phyloP scores from a whole-genome alignment of 2,888 invertebrate species.

The Octonoba sinensis region DNA sequence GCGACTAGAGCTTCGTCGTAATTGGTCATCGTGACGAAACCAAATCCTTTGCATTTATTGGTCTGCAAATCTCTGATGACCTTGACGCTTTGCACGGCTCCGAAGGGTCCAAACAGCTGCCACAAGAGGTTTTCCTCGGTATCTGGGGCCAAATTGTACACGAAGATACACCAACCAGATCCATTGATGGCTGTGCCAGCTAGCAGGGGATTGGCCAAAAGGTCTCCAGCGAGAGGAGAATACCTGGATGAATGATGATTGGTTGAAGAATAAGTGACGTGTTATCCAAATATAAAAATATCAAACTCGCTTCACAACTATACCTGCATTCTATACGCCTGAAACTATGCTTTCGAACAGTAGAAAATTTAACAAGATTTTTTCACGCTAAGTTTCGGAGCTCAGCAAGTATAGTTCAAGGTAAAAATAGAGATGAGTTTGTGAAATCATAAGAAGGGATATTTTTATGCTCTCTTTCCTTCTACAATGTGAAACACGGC shows the following conservation, averaged over 20 bases:
- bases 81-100: conserved; percentile 96
- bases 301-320: too few relatives aligned
- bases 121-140: conserved; percentile 91
- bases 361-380: too few relatives aligned
- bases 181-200: conserved; percentile 67
- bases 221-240: conserved; percentile 81
- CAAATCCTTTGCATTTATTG: conserved; percentile 98
- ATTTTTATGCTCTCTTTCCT: too few relatives aligned
- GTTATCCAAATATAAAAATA: too few relatives aligned
- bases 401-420: too few relatives aligned
- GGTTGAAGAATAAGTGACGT: background rate
- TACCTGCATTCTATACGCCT: too few relatives aligned
- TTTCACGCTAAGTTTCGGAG: too few relatives aligned
- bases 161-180: conserved; percentile 78
- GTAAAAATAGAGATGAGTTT: too few relatives aligned
- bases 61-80: conserved; percentile 95
- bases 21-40: conserved; percentile 98
- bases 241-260: conserved; percentile 74
- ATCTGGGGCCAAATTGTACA: conserved; percentile 91
- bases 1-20: conserved; percentile 97
- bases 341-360: too few relatives aligned
- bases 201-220: conserved; percentile 67
- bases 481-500: too few relatives aligned
- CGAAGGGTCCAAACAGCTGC: conserved; percentile 97
- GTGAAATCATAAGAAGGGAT: too few relatives aligned